Evolutionary conservation across 2,797 vertebrate genomes (phyloP).

Genomic region (Chrosomus eos): DNA sequence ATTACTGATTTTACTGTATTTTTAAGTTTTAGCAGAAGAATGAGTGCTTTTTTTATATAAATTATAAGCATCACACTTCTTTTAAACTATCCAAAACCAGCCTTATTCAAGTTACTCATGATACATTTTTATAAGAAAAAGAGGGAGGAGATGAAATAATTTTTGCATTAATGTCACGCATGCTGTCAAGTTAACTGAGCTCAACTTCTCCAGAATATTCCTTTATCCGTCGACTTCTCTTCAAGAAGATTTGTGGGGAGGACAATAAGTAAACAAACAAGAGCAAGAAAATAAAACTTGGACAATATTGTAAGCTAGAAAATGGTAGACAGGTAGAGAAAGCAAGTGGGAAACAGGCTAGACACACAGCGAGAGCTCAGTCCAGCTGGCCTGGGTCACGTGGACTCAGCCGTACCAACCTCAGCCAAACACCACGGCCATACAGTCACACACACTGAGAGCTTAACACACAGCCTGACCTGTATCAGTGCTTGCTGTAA

Average conservation of each 20-base stretch:
- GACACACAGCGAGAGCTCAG: neutral
- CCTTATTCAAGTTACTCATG: too few relatives aligned
- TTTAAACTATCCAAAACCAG: too few relatives aligned
- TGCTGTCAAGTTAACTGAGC: neutral
- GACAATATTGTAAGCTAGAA: neutral
- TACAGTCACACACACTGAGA: neutral
- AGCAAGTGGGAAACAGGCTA: neutral
- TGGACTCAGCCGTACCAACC: slow-evolving; percentile 53
- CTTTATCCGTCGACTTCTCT: slow-evolving; percentile 35
- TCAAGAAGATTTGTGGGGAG: slow-evolving; percentile 61
- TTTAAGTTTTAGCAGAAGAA: too few relatives aligned
- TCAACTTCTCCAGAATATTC: neutral
- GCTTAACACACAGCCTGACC: neutral
- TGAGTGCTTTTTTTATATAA: too few relatives aligned
- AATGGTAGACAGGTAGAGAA: neutral
- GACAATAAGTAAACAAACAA: neutral
- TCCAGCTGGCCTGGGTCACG: slow-evolving; percentile 41
- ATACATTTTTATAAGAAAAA: too few relatives aligned
- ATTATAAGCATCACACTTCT: too few relatives aligned
- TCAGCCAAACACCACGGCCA: slow-evolving; percentile 29
- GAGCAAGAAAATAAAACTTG: neutral
- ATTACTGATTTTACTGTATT: too few relatives aligned
- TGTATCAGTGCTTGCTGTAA: neutral
- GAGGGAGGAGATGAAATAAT: too few relatives aligned
- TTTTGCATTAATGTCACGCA: neutral